Evolutionary conservation across 2,888 invertebrate species (phyloP).

Genomic region (Pantelozetes paolii): DNA sequence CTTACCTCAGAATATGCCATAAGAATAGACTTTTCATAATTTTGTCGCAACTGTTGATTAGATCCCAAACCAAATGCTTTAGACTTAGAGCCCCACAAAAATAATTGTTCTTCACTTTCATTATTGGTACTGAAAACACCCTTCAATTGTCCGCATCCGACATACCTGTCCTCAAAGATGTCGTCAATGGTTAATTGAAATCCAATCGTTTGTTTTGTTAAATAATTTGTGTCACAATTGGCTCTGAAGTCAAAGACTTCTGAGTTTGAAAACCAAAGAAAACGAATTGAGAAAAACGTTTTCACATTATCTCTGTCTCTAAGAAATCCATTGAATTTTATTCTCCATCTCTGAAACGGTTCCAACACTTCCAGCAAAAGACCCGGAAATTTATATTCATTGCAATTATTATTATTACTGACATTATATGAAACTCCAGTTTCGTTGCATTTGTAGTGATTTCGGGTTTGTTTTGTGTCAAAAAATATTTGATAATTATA

Average conservation of each 20-base stretch:
- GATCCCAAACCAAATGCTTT: not conserved
- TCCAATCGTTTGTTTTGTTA: not conserved
- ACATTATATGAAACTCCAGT: not conserved
- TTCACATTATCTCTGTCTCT: not conserved
- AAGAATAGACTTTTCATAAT: constrained; percentile 17
- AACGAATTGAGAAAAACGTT: not conserved
- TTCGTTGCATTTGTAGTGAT: not conserved
- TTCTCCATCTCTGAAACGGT: constrained; percentile 10
- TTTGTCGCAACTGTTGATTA: not conserved
- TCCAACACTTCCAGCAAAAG: not conserved
- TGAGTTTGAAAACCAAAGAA: constrained; percentile 8
- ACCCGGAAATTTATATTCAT: constrained; percentile 15
- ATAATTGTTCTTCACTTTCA: not conserved
- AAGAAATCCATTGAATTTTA: constrained; percentile 13
- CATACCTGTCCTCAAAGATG: constrained; percentile 31
- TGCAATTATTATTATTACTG: no score
- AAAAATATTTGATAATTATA: constrained; percentile 22
- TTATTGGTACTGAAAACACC: not conserved
- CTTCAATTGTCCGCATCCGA: not conserved
- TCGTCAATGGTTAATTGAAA: not conserved
- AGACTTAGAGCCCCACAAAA: not conserved
- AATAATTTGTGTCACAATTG: constrained; percentile 12
- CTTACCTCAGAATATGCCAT: constrained; percentile 20
- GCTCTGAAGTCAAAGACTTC: constrained; percentile 15
- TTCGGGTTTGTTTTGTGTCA: not conserved